Base-by-base conservation (phyloP, 2,113 vertebrate genomes). In the Lepus europaeus region DNA sequence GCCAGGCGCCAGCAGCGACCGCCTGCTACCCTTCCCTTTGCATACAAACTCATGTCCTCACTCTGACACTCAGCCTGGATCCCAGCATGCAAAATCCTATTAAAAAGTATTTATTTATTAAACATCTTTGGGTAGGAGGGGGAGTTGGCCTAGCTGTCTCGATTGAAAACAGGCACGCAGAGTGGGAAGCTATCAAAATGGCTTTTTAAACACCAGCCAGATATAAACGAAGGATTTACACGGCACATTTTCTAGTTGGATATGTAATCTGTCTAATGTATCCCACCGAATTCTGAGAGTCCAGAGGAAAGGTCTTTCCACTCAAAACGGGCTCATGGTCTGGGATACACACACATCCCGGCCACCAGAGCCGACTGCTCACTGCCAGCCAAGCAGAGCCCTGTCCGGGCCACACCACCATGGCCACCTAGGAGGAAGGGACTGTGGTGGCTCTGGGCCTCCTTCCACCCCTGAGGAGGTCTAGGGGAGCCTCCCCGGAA, bases 41-140 rank as follows among this genome's bases (percentile, higher is more conserved):
- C 89, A 95, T 31, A 96, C n/a, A 87, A 89, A 93, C 91, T 70
- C 81, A 96, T 89, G 61, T 96, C 78, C 88, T 87, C 78, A 33
- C 90, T 92, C 78, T 64, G 72, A 96, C 88, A 77, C 77, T 85
- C 93, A 94, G 87, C 25, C 82, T 81, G 63, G 88, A 92, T 84
- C 91, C 51, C 87, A 90, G 68, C 82, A 93, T 87, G 81, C 36
- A 92, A 89, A 80, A 90, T 88, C 49, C 64, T 64, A 93, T 91
- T 84, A 83, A 95, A 90, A 68, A 66, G 39, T 76, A 84, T 87
- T 95, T 85, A 56, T 56, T 93, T 87, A 94, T 93, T 66, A 86
- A 96, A 93, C 12, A 53, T 80, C 91, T 94, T 94, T 73, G 49
- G 82, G 79, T 87, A 25, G 72, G 68, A 95, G 13, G 51, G 69